These are phyloP conservation scores for Pao palembangensis DNA, from an alignment of 2,113 vertebrate genomes.

Conservation along the genomic window DNA sequence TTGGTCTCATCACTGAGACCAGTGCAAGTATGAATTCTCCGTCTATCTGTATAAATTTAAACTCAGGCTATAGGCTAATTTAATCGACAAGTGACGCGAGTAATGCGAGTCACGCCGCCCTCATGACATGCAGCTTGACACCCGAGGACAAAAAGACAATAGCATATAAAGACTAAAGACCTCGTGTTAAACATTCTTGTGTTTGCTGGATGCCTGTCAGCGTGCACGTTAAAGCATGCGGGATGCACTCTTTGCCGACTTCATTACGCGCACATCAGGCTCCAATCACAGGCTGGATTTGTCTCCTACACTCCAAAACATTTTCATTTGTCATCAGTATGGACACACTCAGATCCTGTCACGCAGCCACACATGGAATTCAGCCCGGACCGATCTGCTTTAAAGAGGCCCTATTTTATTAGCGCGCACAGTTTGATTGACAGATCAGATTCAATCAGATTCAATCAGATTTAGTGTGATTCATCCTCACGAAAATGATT, in stretches of 20 bases:
- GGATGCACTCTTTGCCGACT: constrained; percentile 8
- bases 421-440: too few relatives aligned
- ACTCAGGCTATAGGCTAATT: constrained; percentile 33
- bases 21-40: not conserved
- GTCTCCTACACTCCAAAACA: constrained; percentile 12
- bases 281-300: not conserved
- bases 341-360: constrained; percentile 34
- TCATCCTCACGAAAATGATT: too few relatives aligned
- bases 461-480: too few relatives aligned
- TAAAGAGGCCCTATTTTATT: too few relatives aligned
- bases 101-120: constrained; percentile 31
- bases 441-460: too few relatives aligned
- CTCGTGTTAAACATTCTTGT: not conserved
- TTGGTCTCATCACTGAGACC: not conserved
- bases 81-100: constrained; percentile 15
- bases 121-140: constrained; percentile 27
- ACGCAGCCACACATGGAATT: constrained; percentile 26
- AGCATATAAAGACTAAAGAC: not conserved
- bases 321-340: constrained; percentile 51
- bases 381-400: constrained; percentile 3
- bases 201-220: constrained; percentile 65
- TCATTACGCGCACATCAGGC: not conserved
- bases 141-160: constrained; percentile 30
- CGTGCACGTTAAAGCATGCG: constrained; percentile 60
- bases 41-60: constrained; percentile 5